These are phyloP conservation scores for Cataglyphis hispanica DNA, from an alignment of 1,140 invertebrate species.

Conservation along the genomic window DNA sequence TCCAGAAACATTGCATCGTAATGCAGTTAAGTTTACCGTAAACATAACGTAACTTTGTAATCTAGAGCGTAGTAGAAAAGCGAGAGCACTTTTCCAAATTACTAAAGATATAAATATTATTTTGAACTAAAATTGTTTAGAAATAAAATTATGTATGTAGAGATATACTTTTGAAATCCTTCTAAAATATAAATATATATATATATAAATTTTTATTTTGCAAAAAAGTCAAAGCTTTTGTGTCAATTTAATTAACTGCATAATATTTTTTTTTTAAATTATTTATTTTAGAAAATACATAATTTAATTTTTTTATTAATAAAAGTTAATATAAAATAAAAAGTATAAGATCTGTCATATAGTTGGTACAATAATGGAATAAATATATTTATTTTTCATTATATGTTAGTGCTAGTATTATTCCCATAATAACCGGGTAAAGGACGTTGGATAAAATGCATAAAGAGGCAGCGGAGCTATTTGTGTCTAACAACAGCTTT, in stretches of 20 bases:
- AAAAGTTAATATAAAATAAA: constrained; percentile 10
- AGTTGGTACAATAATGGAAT: background rate
- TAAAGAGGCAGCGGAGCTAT: constrained; percentile 11
- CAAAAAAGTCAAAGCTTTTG: background rate
- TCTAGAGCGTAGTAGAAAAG: background rate
- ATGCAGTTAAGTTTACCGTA: constrained; percentile 43
- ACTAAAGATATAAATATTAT: constrained; percentile 5
- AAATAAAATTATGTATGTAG: background rate
- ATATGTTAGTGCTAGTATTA: background rate
- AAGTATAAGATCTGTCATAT: background rate
- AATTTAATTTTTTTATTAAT: background rate
- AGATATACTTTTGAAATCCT: background rate
- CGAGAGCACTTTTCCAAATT: background rate
- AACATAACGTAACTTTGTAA: constrained; percentile 37
- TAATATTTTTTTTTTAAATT: background rate
- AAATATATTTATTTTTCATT: no score
- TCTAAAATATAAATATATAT: background rate
- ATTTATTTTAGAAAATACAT: background rate
- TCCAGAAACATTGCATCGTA: constrained; percentile 25
- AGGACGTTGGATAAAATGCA: constrained; percentile 6
- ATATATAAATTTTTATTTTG: background rate
- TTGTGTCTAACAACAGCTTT: constrained; percentile 28
- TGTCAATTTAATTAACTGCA: no score
- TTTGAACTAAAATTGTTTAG: background rate
- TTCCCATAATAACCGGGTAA: constrained; percentile 14